phyloP scores from a whole-genome alignment of 2,113 vertebrate species.

The Rutilus rutilus region DNA sequence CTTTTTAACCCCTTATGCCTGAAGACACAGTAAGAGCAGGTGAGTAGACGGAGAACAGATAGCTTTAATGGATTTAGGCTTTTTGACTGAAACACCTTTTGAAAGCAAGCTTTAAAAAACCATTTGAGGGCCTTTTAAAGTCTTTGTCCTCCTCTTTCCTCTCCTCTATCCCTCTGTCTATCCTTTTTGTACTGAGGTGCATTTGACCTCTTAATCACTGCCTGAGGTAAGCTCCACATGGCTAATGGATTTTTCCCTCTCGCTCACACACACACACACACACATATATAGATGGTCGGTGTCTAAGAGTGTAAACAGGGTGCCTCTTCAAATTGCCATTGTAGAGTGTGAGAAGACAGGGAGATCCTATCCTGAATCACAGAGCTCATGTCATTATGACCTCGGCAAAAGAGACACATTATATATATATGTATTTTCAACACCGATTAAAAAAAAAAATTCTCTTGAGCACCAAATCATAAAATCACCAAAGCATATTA shows the following conservation, averaged over 20 bases:
- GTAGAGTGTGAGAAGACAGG: conserved; percentile 43
- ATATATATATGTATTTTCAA: too few species aligned
- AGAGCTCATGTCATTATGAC: background rate
- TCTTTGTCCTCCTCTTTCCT: conserved; percentile 58
- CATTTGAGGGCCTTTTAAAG: conserved; percentile 43
- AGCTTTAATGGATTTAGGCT: conserved; percentile 52
- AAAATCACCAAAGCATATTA: background rate
- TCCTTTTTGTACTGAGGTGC: conserved; percentile 56
- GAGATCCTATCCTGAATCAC: conserved; percentile 28
- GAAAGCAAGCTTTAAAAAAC: conserved; percentile 46
- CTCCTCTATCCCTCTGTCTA: conserved; percentile 47
- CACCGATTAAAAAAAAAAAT: too few species aligned
- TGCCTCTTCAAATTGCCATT: conserved; percentile 48
- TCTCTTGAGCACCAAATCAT: background rate
- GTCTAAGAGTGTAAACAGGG: conserved; percentile 54
- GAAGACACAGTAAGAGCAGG: conserved; percentile 31
- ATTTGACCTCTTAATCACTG: conserved; percentile 61
- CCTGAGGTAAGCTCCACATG: conserved; percentile 59
- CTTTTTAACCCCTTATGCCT: conserved; percentile 36
- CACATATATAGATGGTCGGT: conserved; percentile 44
- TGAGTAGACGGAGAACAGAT: background rate
- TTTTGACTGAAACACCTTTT: conserved; percentile 53
- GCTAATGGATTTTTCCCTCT: conserved; percentile 55
- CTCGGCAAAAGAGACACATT: background rate
- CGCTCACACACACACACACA: conserved; percentile 31